Percentiles rank a stretch among this genome's conserved stretches.
phyloP scores from a whole-genome alignment of 92 coral and sea anemone species.

The Epizoanthus ramosus region DNA sequence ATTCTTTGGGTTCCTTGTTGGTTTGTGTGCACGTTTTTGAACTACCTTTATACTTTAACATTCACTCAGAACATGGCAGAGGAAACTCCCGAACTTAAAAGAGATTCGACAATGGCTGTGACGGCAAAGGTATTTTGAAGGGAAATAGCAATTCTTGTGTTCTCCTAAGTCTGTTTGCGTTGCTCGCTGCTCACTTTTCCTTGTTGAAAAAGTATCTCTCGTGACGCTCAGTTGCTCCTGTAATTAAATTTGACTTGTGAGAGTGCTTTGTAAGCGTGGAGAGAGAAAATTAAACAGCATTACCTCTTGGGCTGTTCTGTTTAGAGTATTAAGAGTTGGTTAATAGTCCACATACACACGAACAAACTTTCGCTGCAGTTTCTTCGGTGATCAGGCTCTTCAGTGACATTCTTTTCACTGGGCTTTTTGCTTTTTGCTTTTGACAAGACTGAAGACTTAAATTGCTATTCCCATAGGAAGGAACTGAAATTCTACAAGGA shows the following conservation, averaged over 20 bases:
- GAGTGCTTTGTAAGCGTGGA: too few species aligned
- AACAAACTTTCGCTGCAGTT: too few species aligned
- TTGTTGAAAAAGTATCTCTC: not conserved
- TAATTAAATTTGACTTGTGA: too few species aligned
- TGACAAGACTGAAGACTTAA: constrained; percentile 2
- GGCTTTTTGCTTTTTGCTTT: not conserved
- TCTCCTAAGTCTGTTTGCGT: not conserved
- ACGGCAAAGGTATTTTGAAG: constrained; percentile 86
- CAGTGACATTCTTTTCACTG: not conserved
- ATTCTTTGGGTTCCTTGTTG: constrained; percentile 44
- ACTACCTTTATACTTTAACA: constrained; percentile 23
- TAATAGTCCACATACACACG: too few species aligned
- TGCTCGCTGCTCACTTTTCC: constrained; percentile 31
- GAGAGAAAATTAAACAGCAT: not conserved
- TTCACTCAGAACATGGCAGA: constrained; percentile 76
- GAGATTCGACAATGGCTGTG: constrained; percentile 87
- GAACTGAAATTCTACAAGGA: constrained; percentile 86
- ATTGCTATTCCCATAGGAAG: constrained; percentile 68
- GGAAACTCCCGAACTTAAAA: constrained; percentile 83
- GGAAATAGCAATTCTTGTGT: not conserved
- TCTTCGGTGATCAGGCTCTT: not conserved
- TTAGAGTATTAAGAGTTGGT: too few species aligned
- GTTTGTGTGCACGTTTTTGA: constrained; percentile 16
- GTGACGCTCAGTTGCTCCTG: not conserved
- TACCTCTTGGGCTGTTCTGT: too few species aligned